These are phyloP conservation scores for Riptortus pedestris DNA, from an alignment of 1,140 invertebrate species.

Conservation along the genomic window DNA sequence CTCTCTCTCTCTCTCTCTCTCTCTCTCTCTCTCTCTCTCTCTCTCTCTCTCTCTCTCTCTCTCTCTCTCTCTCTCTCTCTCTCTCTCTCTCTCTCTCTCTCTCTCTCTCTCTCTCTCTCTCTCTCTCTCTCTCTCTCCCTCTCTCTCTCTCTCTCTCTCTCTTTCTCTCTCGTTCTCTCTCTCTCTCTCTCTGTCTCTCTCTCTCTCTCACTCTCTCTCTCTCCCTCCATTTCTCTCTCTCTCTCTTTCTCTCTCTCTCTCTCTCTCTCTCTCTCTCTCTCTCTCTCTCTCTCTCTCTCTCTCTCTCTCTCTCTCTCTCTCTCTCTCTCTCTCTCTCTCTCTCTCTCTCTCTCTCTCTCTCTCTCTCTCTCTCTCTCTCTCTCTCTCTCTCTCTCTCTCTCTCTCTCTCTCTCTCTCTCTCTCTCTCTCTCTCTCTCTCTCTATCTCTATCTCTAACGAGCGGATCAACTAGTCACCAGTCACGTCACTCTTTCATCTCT, in stretches of 20 bases:
- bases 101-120: slow-evolving; percentile 7
- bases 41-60: slow-evolving; percentile 3
- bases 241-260: slow-evolving; percentile 29
- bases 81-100: slow-evolving; percentile 11
- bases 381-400: neutral
- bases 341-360: neutral
- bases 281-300: slow-evolving; percentile 19
- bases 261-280: slow-evolving; percentile 28
- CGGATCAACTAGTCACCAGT: too few species aligned
- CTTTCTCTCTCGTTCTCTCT: too few species aligned
- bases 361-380: neutral
- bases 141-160: slow-evolving; percentile 8
- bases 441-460: too few species aligned
- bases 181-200: slow-evolving; percentile 25
- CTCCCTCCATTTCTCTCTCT: slow-evolving; percentile 33
- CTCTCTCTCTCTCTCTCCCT: slow-evolving; percentile 7
- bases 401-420: neutral
- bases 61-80: slow-evolving; percentile 10
- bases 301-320: neutral
- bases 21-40: neutral
- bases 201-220: slow-evolving; percentile 25
- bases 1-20: neutral
- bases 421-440: too few species aligned
- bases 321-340: neutral
- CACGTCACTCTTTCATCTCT: too few species aligned